These are phyloP conservation scores for Tinamus major DNA, from an alignment of 2,797 vertebrate species.

Conservation along the genomic window DNA sequence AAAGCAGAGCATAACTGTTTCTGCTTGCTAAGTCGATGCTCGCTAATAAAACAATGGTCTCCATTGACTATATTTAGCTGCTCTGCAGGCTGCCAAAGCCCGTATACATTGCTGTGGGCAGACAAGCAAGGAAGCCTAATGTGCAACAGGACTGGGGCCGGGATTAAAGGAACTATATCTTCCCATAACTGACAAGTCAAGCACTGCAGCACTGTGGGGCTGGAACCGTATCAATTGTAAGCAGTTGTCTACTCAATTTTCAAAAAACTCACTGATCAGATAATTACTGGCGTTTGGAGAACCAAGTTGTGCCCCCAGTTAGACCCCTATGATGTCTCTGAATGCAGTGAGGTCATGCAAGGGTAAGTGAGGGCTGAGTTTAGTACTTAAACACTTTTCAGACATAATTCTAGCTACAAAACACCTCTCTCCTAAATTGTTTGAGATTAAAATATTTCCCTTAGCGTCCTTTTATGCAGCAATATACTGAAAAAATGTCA, in stretches of 20 bases:
- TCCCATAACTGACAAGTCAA: background rate
- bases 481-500: background rate
- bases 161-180: slow-evolving; percentile 34
- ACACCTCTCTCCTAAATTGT: background rate
- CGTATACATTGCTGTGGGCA: slow-evolving; percentile 46
- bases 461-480: background rate
- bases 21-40: slow-evolving; percentile 47
- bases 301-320: background rate
- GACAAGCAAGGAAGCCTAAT: slow-evolving; percentile 42
- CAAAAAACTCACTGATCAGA: slow-evolving; percentile 20
- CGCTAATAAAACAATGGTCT: slow-evolving; percentile 24
- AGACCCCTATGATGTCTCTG: background rate
- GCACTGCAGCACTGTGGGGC: background rate
- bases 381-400: background rate
- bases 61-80: slow-evolving; percentile 41
- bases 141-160: slow-evolving; percentile 4
- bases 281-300: slow-evolving; percentile 14
- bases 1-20: slow-evolving; percentile 49
- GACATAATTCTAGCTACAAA: background rate
- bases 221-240: background rate
- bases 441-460: background rate
- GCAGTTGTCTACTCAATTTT: slow-evolving; percentile 22
- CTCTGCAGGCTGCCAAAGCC: slow-evolving; percentile 57
- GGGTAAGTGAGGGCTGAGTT: background rate
- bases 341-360: background rate